These are phyloP conservation scores for Serranus cabrilla DNA, from an alignment of 2,797 vertebrate genomes.

Conservation along the genomic window DNA sequence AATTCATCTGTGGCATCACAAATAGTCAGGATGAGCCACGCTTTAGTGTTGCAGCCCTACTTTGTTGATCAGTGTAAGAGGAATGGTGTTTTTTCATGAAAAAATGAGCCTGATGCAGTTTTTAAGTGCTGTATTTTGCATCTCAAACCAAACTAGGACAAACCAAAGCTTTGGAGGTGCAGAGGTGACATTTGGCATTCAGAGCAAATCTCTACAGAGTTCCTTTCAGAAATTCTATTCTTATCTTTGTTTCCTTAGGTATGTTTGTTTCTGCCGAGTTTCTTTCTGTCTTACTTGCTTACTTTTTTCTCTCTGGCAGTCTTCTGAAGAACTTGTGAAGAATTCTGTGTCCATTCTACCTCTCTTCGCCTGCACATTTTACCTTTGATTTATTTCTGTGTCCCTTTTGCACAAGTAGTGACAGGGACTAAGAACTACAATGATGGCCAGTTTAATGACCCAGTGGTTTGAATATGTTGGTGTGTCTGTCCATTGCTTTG, in stretches of 20 bases:
- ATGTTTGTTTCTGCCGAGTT: constrained; percentile 53
- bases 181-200: constrained; percentile 77
- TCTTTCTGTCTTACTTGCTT: constrained; percentile 21
- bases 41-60: constrained; percentile 10
- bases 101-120: constrained; percentile 45
- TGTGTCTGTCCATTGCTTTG: not conserved
- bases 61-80: constrained; percentile 24
- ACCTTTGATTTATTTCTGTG: not conserved
- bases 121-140: constrained; percentile 55
- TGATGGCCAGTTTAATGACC: constrained; percentile 11
- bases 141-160: constrained; percentile 72
- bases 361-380: not conserved
- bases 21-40: not conserved
- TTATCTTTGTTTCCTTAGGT: constrained; percentile 59
- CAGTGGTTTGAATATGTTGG: not conserved
- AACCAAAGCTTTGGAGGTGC: constrained; percentile 65
- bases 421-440: not conserved
- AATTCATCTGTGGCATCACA: constrained; percentile 17
- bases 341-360: constrained; percentile 10
- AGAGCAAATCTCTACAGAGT: constrained; percentile 72
- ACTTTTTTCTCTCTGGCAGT: constrained; percentile 32
- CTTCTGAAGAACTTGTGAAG: constrained; percentile 18
- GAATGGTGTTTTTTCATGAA: not conserved
- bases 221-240: constrained; percentile 67
- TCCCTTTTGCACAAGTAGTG: not conserved